A percentile compares a stretch with the other conserved stretches of the same genome.
Conservation (phyloP, 37 sponge, comb jelly and placozoan species). For the Ephydatia muelleri region DNA sequence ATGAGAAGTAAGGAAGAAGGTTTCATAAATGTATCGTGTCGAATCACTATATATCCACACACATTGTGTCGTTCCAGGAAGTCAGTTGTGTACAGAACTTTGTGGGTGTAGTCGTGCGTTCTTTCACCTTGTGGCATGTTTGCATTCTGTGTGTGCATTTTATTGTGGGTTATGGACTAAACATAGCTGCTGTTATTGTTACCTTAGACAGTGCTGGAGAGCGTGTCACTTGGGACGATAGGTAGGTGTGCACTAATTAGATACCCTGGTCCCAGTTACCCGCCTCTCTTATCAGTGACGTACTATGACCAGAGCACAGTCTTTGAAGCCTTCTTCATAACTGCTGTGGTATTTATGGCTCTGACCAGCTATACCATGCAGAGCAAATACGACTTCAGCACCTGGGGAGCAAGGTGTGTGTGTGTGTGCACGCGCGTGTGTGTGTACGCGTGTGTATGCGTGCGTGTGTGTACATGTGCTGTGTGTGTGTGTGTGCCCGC, state of each 20-base stretch:
- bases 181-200: neutral
- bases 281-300: conserved; percentile 49
- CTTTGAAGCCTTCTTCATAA: conserved; percentile 84
- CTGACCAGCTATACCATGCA: conserved; percentile 95
- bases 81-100: no score
- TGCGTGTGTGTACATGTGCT: no score
- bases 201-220: conserved; percentile 44
- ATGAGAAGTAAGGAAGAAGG: no score
- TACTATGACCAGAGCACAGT: conserved; percentile 81
- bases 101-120: no score
- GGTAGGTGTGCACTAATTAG: neutral
- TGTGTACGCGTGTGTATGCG: neutral
- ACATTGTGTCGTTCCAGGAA: no score
- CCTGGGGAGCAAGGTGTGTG: conserved; percentile 92
- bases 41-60: no score
- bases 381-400: conserved; percentile 94
- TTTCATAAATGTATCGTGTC: no score
- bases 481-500: no score
- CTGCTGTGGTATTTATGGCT: conserved; percentile 72
- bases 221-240: conserved; percentile 38
- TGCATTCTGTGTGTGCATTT: no score
- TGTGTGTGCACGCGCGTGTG: neutral
- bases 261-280: neutral
- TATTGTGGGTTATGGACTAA: no score
- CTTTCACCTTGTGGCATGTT: no score